Conservation (phyloP, 2,797 vertebrate species). For the Melanogrammus aeglefinus region DNA sequence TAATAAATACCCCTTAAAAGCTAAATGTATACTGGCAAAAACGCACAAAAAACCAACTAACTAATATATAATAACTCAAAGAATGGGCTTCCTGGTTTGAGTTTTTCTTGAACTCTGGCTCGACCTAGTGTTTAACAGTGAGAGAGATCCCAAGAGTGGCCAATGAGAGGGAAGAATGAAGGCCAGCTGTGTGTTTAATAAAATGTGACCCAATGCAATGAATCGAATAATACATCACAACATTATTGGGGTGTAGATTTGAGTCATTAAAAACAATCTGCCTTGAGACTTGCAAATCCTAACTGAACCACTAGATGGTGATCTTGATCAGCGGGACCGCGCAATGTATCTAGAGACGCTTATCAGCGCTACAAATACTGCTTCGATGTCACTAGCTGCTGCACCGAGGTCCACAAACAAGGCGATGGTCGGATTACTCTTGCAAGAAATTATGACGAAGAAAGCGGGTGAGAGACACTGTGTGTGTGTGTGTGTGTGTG, state of each 20-base stretch:
- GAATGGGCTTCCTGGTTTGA: not conserved
- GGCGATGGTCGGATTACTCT: too few relatives aligned
- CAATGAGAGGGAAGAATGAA: conserved; percentile 12
- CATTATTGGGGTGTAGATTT: not conserved
- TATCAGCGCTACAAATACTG: not conserved
- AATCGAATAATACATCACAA: not conserved
- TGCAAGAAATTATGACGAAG: not conserved
- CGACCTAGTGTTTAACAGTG: not conserved
- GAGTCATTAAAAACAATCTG: not conserved
- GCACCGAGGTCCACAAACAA: not conserved
- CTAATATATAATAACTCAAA: not conserved
- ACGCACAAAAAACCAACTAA: not conserved
- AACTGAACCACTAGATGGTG: conserved; percentile 34
- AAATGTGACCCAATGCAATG: not conserved
- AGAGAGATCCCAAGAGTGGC: not conserved
- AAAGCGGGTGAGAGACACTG: not conserved
- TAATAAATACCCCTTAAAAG: not conserved
- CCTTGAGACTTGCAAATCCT: conserved; percentile 26
- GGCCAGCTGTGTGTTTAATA: not conserved
- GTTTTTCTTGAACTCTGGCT: not conserved
- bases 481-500: not conserved
- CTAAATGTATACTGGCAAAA: not conserved
- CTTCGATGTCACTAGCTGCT: not conserved
- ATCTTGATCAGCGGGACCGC: conserved; percentile 16
- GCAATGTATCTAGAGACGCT: not conserved